Evolutionary conservation across 2,888 invertebrate species (phyloP).

Genomic region (Volucella zonaria): DNA sequence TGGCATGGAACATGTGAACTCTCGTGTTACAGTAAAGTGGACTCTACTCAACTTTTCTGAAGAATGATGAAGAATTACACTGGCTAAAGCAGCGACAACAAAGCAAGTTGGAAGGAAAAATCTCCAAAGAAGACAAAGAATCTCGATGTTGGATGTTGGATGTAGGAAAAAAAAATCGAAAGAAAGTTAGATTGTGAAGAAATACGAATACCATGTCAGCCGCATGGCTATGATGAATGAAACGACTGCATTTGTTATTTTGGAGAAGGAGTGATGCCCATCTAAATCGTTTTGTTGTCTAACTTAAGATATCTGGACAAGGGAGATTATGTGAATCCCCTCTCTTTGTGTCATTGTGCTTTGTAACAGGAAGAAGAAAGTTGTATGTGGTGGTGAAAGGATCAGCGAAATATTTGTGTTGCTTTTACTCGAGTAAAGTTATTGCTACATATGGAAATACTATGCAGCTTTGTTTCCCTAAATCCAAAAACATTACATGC

Average conservation of each 20-base stretch:
- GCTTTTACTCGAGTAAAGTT: too few species aligned
- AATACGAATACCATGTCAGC: constrained; percentile 32
- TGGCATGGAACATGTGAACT: constrained; percentile 17
- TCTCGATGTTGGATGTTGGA: constrained; percentile 1
- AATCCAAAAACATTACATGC: too few species aligned
- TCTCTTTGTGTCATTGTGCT: too few species aligned
- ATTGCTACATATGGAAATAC: too few species aligned
- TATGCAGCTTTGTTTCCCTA: too few species aligned
- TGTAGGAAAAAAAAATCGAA: constrained; percentile 12
- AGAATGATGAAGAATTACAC: constrained; percentile 56
- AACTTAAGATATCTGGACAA: too few species aligned
- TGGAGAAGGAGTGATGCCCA: constrained; percentile 27
- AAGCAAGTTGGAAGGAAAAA: constrained; percentile 10
- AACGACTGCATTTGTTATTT: constrained; percentile 39
- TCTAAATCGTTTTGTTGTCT: constrained; percentile 4
- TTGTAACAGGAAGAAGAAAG: too few species aligned
- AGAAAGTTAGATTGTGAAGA: constrained; percentile 5
- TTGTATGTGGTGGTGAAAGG: too few species aligned
- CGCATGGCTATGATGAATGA: constrained; percentile 9
- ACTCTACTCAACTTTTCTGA: constrained; percentile 15
- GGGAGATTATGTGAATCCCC: too few species aligned
- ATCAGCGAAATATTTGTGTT: too few species aligned
- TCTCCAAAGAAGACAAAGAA: not conserved
- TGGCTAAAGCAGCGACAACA: constrained; percentile 41
- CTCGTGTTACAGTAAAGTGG: not conserved